Evolutionary conservation across 2,113 vertebrate species (phyloP), one percentile per base, ranked within the genome.

Genomic region (Osmerus mordax): DNA sequence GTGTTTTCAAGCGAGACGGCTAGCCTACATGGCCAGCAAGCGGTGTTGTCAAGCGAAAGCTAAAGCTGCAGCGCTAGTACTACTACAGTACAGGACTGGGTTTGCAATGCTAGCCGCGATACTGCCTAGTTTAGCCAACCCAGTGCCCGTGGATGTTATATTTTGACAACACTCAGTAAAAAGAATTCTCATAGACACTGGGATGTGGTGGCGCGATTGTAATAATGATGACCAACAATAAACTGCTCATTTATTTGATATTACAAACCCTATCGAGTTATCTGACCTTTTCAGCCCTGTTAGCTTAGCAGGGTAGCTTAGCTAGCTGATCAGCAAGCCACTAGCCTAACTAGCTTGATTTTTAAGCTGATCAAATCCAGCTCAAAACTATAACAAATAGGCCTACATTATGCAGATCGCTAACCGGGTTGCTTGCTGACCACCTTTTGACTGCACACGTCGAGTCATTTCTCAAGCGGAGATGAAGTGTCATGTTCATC

Each of bases 281-380:
- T 12, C 51, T 41, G 15, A 66, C 32, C 64, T 66, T n/a, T 7
- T n/a, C 41, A 47, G 36, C 19, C 85, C 75, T 82, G 68, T 75
- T 84, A 82, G 84, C 78, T 71, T 75, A 25, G 25, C 60, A 18
- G n/a, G 60, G 14, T 62, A 79, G 89, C 87, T 82, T 83, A 67
- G 75, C 67, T 89, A 90, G 84, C 87, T 28, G 25, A 28, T 64
- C 72, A 78, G 89, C 86, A 87, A 83, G 85, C 86, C 86, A 85
- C 77, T 85, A 72, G 76, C 84, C 77, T 85, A 72, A 77, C 84
- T 75, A 79, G 82, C 59, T 86, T 11, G 41, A 47, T 47, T 47
- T 47, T 47, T 47, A 88, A 89, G 80, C 81, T 86, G 85, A 80
- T 25, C 83, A 87, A 88, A 86, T 84, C 83, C 87, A 75, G 7